Conservation (phyloP, 2,797 vertebrate species). For the Geotrypetes seraphini region DNA sequence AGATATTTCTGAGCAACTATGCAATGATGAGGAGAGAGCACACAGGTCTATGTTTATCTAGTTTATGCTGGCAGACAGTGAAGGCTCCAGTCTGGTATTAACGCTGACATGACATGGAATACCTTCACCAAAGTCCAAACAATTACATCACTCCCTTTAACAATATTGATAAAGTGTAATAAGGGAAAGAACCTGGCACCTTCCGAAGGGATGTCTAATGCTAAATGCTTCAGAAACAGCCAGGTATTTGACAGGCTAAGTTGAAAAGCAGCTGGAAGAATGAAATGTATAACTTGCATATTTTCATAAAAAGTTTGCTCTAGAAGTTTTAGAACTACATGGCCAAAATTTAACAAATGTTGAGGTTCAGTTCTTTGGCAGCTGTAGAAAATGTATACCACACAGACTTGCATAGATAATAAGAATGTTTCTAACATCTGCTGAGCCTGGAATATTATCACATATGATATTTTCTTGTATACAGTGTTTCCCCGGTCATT, state of each 20-base stretch:
- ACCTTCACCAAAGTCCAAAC: constrained; percentile 75
- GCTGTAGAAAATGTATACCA: too few species aligned
- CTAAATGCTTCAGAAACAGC: constrained; percentile 28
- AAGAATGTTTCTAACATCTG: too few species aligned
- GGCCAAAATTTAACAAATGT: too few species aligned
- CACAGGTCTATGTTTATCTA: constrained; percentile 79
- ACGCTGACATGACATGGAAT: constrained; percentile 69
- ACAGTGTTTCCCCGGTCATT: too few species aligned
- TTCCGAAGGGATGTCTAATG: constrained; percentile 32
- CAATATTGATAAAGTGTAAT: constrained; percentile 71
- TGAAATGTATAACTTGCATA: too few species aligned
- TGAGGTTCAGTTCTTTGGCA: too few species aligned
- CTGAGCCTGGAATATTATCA: too few species aligned
- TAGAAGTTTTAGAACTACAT: too few species aligned
- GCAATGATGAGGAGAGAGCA: constrained; percentile 65
- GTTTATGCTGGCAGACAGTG: constrained; percentile 64
- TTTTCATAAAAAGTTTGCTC: too few species aligned
- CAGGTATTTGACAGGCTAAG: constrained; percentile 8
- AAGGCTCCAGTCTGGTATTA: constrained; percentile 83
- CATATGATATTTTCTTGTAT: too few species aligned
- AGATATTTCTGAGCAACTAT: constrained; percentile 47
- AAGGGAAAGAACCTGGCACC: constrained; percentile 37
- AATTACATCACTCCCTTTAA: constrained; percentile 67
- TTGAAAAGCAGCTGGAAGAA: too few species aligned
- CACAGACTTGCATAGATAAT: too few species aligned